These are phyloP conservation scores for Sturmia bella DNA, from an alignment of 2,888 invertebrate genomes.

Conservation along the genomic window DNA sequence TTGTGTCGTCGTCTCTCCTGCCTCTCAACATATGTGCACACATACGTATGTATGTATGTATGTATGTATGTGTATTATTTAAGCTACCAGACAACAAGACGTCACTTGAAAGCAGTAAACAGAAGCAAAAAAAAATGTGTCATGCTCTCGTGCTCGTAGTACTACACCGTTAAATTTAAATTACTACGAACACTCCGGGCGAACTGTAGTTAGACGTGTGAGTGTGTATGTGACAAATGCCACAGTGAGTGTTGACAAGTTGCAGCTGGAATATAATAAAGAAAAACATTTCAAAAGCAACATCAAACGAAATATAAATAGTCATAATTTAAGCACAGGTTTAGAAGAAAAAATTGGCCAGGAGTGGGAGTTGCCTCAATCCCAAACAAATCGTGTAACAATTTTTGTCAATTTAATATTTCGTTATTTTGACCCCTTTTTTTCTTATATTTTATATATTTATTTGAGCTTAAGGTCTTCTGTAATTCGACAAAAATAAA, in stretches of 20 bases:
- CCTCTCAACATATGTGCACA: constrained; percentile 21
- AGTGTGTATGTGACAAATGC: constrained; percentile 31
- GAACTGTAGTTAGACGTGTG: constrained; percentile 22
- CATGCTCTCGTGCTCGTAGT: constrained; percentile 40
- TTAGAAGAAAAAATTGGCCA: neutral
- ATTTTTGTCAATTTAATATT: too few species aligned
- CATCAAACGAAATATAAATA: constrained; percentile 13
- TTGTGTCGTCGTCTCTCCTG: neutral
- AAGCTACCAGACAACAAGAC: constrained; percentile 64
- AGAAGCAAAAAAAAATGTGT: constrained; percentile 53
- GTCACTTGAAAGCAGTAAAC: constrained; percentile 60
- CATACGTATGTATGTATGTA: too few species aligned
- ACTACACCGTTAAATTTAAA: constrained; percentile 54
- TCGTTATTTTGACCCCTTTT: too few species aligned
- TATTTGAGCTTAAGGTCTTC: too few species aligned
- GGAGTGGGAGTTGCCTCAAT: constrained; percentile 6
- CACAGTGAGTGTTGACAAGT: constrained; percentile 20
- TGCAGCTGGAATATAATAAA: neutral
- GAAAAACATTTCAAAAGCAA: constrained; percentile 36
- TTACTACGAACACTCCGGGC: constrained; percentile 37
- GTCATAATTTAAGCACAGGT: constrained; percentile 5
- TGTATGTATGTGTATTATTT: constrained; percentile 33
- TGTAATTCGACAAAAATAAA: too few species aligned
- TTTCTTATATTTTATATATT: too few species aligned
- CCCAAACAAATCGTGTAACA: too few species aligned